A percentile compares a stretch with the other conserved stretches of the same genome.
These are phyloP conservation scores for Solea solea DNA, from an alignment of 2,113 vertebrate genomes.

Conservation along the genomic window DNA sequence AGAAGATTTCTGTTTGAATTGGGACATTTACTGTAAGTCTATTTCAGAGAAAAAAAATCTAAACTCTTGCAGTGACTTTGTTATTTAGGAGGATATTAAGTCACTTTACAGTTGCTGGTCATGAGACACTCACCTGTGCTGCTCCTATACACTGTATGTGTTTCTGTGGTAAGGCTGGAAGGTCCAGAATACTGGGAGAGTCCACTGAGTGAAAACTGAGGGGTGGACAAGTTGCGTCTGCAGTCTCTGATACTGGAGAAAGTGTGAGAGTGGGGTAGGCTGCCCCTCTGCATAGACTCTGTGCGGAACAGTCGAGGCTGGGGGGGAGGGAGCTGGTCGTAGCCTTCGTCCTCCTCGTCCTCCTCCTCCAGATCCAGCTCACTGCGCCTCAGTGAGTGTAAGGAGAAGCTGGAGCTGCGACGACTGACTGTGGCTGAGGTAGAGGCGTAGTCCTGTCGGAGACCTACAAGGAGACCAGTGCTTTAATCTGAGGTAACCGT, in stretches of 20 bases:
- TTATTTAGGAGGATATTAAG: not conserved
- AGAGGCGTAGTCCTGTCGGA: slow-evolving; percentile 96
- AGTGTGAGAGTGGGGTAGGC: slow-evolving; percentile 92
- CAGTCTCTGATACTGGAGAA: slow-evolving; percentile 95
- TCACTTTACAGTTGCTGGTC: not conserved
- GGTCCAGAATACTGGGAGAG: slow-evolving; percentile 84
- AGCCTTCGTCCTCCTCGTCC: slow-evolving; percentile 93
- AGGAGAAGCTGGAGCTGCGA: slow-evolving; percentile 88
- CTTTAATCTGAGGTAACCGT: slow-evolving; percentile 19
- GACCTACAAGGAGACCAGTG: slow-evolving; percentile 79
- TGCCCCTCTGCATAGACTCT: slow-evolving; percentile 89
- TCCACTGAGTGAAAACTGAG: slow-evolving; percentile 87
- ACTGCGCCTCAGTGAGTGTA: slow-evolving; percentile 84
- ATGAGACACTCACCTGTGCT: slow-evolving; percentile 84
- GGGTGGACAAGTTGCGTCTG: slow-evolving; percentile 86
- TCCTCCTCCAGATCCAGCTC: slow-evolving; percentile 89
- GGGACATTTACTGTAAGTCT: not conserved
- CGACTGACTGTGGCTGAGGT: slow-evolving; percentile 89
- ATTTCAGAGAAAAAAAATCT: not conserved
- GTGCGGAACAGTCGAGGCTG: slow-evolving; percentile 90
- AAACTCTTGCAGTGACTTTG: not conserved
- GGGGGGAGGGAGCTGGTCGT: slow-evolving; percentile 92
- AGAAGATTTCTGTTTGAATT: slow-evolving; percentile 3
- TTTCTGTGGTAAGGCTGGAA: slow-evolving; percentile 83
- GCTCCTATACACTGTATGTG: slow-evolving; percentile 83